Conservation (phyloP, 2,888 invertebrate genomes). For the Epistrophe grossulariae region DNA sequence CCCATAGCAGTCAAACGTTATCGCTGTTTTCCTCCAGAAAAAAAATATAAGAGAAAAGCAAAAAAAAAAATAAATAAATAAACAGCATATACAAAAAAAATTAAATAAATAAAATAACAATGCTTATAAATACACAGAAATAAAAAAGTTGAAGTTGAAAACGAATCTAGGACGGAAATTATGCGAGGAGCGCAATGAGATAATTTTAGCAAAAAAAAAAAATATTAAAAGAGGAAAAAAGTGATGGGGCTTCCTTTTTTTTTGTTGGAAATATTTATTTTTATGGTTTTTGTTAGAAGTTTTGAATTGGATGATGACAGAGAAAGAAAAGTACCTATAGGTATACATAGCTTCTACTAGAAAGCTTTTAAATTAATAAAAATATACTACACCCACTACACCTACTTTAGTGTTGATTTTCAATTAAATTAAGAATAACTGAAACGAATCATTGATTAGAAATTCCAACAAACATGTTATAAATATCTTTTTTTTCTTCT, state of each 20-base stretch:
- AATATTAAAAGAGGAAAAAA: slow-evolving; percentile 14
- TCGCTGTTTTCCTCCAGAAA: slow-evolving; percentile 41
- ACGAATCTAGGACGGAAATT: slow-evolving; percentile 65
- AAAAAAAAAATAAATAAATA: slow-evolving; percentile 23
- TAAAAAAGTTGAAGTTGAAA: slow-evolving; percentile 30
- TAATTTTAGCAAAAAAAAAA: slow-evolving; percentile 45
- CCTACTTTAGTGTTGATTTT: slow-evolving; percentile 3
- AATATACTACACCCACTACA: not conserved
- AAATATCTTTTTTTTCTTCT: not conserved
- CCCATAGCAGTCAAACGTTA: slow-evolving; percentile 32
- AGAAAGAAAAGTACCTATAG: too few species aligned
- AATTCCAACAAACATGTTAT: too few species aligned
- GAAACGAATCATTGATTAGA: slow-evolving; percentile 6
- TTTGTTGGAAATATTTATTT: slow-evolving; percentile 41
- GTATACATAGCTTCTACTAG: not conserved
- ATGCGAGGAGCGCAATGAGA: slow-evolving; percentile 57
- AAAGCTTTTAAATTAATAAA: slow-evolving; percentile 19
- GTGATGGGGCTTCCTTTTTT: slow-evolving; percentile 8
- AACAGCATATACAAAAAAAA: slow-evolving; percentile 28
- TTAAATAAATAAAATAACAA: slow-evolving; percentile 25
- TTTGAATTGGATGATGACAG: slow-evolving; percentile 7
- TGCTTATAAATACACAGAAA: slow-evolving; percentile 1
- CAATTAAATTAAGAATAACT: slow-evolving; percentile 20
- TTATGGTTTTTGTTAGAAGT: slow-evolving; percentile 25
- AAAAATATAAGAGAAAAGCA: not conserved